A percentile compares a stretch with the other conserved stretches of the same genome.
Conservation (phyloP, 2,113 vertebrate genomes). For the Megatriorchis doriae region DNA sequence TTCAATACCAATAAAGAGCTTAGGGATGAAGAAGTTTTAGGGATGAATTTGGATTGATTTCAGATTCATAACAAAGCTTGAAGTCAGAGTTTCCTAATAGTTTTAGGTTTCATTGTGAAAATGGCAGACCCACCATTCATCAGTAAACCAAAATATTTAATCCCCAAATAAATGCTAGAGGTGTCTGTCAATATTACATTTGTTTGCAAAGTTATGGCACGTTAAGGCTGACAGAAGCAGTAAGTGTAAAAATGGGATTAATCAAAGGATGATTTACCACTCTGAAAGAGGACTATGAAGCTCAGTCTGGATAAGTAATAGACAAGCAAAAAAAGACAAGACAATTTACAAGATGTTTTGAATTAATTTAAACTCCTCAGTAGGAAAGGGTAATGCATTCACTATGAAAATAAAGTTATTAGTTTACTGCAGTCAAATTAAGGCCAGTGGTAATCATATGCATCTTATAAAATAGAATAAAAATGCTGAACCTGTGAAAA, state of each 20-base stretch:
- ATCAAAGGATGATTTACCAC: neutral
- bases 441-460: neutral
- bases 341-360: neutral
- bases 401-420: neutral
- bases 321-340: neutral
- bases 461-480: neutral
- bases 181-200: neutral
- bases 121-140: neutral
- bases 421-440: neutral
- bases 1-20: neutral
- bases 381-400: neutral
- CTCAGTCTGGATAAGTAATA: neutral
- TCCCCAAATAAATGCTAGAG: neutral
- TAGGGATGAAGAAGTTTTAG: neutral
- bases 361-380: neutral
- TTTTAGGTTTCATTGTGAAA: neutral
- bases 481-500: neutral
- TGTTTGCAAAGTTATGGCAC: neutral
- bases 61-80: neutral
- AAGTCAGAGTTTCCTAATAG: neutral
- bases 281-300: neutral
- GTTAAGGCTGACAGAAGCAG: slow-evolving; percentile 8
- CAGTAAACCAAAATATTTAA: slow-evolving; percentile 9
- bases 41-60: neutral
- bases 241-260: slow-evolving; percentile 32